phyloP scores from a whole-genome alignment of 2,888 invertebrate species.

The Zygaena filipendulae region DNA sequence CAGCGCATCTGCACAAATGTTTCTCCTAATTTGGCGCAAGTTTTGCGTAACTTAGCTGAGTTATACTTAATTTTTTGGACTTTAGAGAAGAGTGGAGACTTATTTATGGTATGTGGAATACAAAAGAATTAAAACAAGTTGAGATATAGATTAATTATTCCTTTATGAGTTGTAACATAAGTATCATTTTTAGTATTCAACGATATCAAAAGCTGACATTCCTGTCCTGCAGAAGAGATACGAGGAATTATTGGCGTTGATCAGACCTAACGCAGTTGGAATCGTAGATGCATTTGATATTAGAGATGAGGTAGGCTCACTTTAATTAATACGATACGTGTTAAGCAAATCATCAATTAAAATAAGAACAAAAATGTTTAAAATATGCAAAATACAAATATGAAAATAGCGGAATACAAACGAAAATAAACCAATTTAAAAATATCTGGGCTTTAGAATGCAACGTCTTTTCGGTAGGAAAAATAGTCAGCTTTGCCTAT shows the following conservation, averaged over 20 bases:
- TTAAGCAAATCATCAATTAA: too few species aligned
- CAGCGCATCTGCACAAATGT: too few species aligned
- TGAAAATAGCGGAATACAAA: too few species aligned
- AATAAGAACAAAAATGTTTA: too few species aligned
- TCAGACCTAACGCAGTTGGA: conserved; percentile 83
- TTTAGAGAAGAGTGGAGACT: not conserved
- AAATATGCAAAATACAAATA: not conserved
- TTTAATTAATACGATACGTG: too few species aligned
- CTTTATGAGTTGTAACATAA: too few species aligned
- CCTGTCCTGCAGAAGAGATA: conserved; percentile 71
- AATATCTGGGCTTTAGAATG: too few species aligned
- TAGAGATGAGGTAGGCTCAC: conserved; percentile 68
- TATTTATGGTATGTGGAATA: not conserved
- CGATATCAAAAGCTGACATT: conserved; percentile 50
- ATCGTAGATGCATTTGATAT: conserved; percentile 87
- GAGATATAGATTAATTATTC: too few species aligned
- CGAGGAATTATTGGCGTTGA: conserved; percentile 72
- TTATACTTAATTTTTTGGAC: not conserved
- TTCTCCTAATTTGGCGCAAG: not conserved
- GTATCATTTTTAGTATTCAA: conserved; percentile 73
- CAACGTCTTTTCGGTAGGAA: too few species aligned
- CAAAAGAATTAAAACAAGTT: too few species aligned
- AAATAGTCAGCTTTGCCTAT: too few species aligned
- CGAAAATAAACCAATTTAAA: too few species aligned
- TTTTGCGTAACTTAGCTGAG: not conserved